These are phyloP conservation scores for Leptinotarsa rubiginosa DNA, from an alignment of 2,888 invertebrate genomes.

Conservation along the genomic window DNA sequence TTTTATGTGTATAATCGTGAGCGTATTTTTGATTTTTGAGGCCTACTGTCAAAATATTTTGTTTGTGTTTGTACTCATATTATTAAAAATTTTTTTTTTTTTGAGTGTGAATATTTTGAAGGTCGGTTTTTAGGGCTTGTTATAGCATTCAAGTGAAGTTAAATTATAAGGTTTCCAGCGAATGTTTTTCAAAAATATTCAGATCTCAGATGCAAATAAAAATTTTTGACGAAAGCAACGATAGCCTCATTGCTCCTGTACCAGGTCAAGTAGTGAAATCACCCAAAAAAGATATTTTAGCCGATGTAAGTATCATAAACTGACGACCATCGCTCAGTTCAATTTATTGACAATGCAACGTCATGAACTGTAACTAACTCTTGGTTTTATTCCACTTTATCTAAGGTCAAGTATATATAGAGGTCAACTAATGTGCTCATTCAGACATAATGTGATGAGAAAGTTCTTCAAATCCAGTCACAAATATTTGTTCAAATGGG, in stretches of 20 bases:
- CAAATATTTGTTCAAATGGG: not conserved
- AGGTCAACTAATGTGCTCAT: constrained; percentile 4
- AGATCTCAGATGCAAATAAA: constrained; percentile 33
- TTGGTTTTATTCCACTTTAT: constrained; percentile 16
- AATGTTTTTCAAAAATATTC: not conserved
- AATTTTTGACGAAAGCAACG: constrained; percentile 28
- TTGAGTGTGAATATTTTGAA: no score
- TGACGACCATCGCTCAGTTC: not conserved
- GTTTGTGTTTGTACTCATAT: no score
- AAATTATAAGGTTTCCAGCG: not conserved
- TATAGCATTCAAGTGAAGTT: not conserved
- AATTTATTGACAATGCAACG: no score
- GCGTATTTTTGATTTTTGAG: no score
- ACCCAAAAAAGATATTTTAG: constrained; percentile 44
- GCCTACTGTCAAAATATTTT: no score
- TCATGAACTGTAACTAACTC: not conserved
- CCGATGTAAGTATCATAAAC: constrained; percentile 45
- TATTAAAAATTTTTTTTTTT: no score
- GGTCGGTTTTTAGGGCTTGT: not conserved
- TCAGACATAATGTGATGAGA: not conserved
- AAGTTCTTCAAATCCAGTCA: not conserved
- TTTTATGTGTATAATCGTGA: no score
- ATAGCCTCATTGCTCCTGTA: constrained; percentile 27
- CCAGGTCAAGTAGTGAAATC: constrained; percentile 39
- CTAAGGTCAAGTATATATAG: constrained; percentile 24